These are phyloP conservation scores for Kryptopterus vitreolus DNA, from an alignment of 2,797 vertebrate genomes.

Conservation along the genomic window DNA sequence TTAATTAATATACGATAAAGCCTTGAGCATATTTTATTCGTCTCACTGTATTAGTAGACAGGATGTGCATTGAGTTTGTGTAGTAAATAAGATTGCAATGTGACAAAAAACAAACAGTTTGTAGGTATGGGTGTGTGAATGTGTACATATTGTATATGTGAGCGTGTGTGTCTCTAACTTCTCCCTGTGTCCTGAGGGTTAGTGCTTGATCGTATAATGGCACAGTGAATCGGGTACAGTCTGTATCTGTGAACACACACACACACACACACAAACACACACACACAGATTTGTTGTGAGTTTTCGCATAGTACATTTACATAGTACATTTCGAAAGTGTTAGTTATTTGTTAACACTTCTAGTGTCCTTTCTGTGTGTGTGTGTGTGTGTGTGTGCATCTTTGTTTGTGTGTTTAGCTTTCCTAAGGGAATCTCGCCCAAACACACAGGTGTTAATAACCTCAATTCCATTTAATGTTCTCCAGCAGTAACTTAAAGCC, in stretches of 20 bases:
- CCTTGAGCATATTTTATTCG: neutral
- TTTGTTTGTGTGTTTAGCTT: neutral
- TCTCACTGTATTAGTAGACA: neutral
- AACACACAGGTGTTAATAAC: neutral
- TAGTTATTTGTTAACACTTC: conserved; percentile 1
- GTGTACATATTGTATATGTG: neutral
- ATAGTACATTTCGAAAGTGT: conserved; percentile 13
- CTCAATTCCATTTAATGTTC: neutral
- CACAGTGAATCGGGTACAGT: neutral
- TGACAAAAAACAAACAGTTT: neutral
- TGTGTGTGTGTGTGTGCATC: neutral
- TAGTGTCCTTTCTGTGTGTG: neutral
- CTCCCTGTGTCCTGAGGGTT: neutral
- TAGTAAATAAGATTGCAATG: neutral
- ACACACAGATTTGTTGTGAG: neutral
- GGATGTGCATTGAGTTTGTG: neutral
- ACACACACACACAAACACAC: no score
- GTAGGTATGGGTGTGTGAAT: neutral
- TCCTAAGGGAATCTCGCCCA: neutral
- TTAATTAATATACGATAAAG: neutral
- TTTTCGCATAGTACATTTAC: neutral
- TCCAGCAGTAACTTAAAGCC: neutral
- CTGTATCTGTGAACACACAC: neutral
- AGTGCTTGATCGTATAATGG: neutral
- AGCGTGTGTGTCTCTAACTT: neutral